A percentile compares a stretch with the other conserved stretches of the same genome.
Conservation (phyloP, 1,140 invertebrate genomes). For the Cotesia typhae region DNA sequence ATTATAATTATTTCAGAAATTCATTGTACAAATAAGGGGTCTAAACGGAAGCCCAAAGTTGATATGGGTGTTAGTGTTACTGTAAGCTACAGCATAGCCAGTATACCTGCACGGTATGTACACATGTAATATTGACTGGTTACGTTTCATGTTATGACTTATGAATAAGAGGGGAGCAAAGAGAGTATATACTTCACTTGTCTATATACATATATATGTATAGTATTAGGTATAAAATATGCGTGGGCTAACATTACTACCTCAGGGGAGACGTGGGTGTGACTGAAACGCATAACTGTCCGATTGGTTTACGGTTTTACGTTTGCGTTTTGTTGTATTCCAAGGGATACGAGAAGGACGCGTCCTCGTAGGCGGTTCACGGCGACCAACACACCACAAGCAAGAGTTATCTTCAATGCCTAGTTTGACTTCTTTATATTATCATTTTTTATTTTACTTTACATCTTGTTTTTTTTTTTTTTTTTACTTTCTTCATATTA, state of each 20-base stretch:
- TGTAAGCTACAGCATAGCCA: background rate
- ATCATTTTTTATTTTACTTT: background rate
- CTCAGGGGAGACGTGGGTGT: conserved; percentile 25
- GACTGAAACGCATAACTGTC: conserved; percentile 25
- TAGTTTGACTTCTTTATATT: background rate
- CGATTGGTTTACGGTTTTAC: conserved; percentile 23
- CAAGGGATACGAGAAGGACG: conserved; percentile 29
- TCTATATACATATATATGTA: too few relatives aligned
- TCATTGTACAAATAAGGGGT: background rate
- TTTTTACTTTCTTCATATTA: background rate
- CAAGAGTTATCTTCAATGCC: background rate
- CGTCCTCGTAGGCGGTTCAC: conserved; percentile 27
- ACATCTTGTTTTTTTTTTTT: background rate
- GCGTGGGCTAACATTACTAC: conserved; percentile 18
- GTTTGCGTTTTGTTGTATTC: conserved; percentile 13
- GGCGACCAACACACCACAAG: background rate
- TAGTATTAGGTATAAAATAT: background rate
- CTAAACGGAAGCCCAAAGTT: conserved; percentile 11
- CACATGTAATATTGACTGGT: conserved; percentile 25
- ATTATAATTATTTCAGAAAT: too few relatives aligned
- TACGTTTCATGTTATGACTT: background rate
- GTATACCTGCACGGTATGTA: background rate
- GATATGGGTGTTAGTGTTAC: background rate
- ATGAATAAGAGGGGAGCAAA: conserved; percentile 1
- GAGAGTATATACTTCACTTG: too few relatives aligned